Evolutionary conservation across 2,797 vertebrate species (phyloP).

Genomic region (Mallotus villosus): DNA sequence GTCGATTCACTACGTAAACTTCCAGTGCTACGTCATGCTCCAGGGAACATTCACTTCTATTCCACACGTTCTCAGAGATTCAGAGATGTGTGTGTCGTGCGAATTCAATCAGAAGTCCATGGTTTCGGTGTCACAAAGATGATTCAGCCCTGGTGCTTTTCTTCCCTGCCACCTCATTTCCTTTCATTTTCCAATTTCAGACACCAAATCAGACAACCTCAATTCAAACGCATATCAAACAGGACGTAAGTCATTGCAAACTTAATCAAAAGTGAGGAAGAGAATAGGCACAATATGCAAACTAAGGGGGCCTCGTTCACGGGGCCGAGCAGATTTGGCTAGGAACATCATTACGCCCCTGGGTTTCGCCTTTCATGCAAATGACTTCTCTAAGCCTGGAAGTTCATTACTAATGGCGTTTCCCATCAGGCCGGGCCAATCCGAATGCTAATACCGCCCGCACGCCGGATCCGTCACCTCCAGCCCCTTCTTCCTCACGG

Average conservation of each 20-base stretch:
- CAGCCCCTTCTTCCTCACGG: conserved; percentile 53
- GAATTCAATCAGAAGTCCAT: not conserved
- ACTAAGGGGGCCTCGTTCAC: conserved; percentile 29
- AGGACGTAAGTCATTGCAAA: conserved; percentile 45
- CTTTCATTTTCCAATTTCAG: conserved; percentile 47
- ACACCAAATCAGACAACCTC: conserved; percentile 46
- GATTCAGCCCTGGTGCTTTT: conserved; percentile 20
- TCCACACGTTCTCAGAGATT: no score
- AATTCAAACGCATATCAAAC: conserved; percentile 46
- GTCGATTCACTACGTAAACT: not conserved
- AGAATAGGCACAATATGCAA: conserved; percentile 26
- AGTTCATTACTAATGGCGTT: conserved; percentile 74
- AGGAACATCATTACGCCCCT: conserved; percentile 66
- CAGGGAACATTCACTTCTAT: not conserved
- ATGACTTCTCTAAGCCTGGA: conserved; percentile 64
- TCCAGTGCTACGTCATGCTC: not conserved
- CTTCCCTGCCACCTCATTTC: conserved; percentile 24
- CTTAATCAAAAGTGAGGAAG: conserved; percentile 56
- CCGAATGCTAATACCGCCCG: conserved; percentile 66
- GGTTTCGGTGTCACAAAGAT: not conserved
- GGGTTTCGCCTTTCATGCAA: conserved; percentile 69
- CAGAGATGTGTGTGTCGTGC: no score
- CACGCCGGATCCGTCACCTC: conserved; percentile 62
- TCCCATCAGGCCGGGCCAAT: conserved; percentile 67
- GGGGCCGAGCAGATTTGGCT: conserved; percentile 60